Percentiles rank a stretch among this genome's conserved stretches.
These are phyloP conservation scores for Spinus pinus DNA, from an alignment of 2,797 vertebrate species.

Conservation along the genomic window DNA sequence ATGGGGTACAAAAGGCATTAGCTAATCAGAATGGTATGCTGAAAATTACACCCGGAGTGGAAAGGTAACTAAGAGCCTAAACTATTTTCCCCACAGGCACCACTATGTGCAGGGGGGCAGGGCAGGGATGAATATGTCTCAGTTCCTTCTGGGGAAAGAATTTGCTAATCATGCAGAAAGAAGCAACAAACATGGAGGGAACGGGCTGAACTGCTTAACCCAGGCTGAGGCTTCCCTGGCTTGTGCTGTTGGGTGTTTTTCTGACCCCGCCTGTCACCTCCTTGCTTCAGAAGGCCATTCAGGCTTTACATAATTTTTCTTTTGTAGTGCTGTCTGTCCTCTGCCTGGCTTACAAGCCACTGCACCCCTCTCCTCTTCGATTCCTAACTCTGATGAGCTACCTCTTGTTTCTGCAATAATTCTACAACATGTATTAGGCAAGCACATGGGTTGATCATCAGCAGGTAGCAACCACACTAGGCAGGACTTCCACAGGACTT, in stretches of 20 bases:
- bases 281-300: background rate
- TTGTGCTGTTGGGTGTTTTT: background rate
- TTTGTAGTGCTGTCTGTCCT: background rate
- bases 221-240: background rate
- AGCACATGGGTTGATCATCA: fast-evolving
- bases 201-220: background rate
- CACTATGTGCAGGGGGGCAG: background rate
- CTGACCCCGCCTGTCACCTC: background rate
- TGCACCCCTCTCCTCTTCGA: fast-evolving
- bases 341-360: background rate
- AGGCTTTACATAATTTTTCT: background rate
- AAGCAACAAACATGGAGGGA: background rate
- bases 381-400: background rate
- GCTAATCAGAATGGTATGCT: slow-evolving; percentile 31
- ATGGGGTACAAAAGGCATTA: background rate
- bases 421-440: background rate
- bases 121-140: background rate
- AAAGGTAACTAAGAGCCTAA: background rate
- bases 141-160: background rate
- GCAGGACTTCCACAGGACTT: background rate
- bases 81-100: background rate
- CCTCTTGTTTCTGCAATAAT: background rate
- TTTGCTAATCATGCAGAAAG: background rate
- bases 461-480: background rate
- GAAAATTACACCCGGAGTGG: background rate